phyloP scores from a whole-genome alignment of 2,797 vertebrate genomes.

The Sorex maritimensis region DNA sequence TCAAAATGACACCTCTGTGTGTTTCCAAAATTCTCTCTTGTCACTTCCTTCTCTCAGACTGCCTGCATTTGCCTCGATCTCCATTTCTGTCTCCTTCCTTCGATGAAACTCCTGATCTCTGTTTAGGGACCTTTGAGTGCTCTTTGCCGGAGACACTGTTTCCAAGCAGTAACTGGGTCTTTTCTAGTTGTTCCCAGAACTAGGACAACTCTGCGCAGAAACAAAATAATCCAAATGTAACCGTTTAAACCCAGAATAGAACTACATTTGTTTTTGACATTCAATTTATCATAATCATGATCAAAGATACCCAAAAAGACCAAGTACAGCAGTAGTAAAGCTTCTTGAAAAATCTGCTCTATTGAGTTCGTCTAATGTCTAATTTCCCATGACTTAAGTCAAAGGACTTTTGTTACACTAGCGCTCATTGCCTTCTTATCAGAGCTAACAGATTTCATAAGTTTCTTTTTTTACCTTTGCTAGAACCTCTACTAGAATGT shows the following conservation, averaged over 20 bases:
- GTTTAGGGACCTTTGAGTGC: too few species aligned
- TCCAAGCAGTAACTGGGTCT: background rate
- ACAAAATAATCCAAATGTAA: slow-evolving; percentile 41
- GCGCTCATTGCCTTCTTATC: background rate
- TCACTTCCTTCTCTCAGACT: background rate
- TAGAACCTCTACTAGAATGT: too few species aligned
- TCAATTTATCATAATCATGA: background rate
- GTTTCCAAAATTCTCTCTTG: background rate
- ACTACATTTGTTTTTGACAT: background rate
- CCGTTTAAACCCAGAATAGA: slow-evolving; percentile 24
- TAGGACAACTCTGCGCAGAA: background rate
- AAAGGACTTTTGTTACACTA: background rate
- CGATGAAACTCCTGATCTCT: background rate
- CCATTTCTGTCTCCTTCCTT: background rate
- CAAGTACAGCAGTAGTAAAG: background rate
- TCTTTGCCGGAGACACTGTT: background rate
- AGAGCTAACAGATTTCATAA: background rate
- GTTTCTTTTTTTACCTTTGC: too few species aligned
- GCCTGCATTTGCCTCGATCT: background rate
- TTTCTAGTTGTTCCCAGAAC: background rate
- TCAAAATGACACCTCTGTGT: background rate
- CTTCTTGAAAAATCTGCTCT: background rate
- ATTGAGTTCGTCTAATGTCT: background rate
- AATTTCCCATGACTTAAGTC: background rate
- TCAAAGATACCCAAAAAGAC: background rate